A percentile compares a stretch with the other conserved stretches of the same genome.
These are phyloP conservation scores for Cerceris rybyensis DNA, from an alignment of 2,888 invertebrate species.

Conservation along the genomic window DNA sequence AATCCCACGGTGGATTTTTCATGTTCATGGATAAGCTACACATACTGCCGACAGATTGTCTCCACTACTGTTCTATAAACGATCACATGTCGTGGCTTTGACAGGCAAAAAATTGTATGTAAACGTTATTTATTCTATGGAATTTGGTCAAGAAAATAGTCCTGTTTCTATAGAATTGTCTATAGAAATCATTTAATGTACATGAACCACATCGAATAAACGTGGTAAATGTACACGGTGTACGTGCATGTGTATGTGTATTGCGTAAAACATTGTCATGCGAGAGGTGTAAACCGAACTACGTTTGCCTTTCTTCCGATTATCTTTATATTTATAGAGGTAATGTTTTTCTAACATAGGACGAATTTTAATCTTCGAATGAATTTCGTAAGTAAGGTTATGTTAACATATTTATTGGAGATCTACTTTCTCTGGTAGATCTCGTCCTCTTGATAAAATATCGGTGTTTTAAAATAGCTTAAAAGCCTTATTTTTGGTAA, in stretches of 20 bases:
- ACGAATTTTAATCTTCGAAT: no score
- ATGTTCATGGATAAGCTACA: constrained; percentile 11
- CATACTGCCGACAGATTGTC: constrained; percentile 45
- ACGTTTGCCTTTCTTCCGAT: not conserved
- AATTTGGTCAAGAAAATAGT: not conserved
- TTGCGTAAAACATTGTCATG: not conserved
- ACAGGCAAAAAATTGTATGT: constrained; percentile 25
- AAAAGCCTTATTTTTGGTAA: constrained; percentile 5
- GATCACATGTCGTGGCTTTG: constrained; percentile 38
- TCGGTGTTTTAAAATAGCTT: constrained; percentile 6
- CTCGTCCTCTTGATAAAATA: constrained; percentile 5
- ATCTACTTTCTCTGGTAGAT: not conserved
- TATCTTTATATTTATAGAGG: not conserved
- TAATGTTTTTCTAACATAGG: not conserved
- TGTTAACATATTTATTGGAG: not conserved
- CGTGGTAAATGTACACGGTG: not conserved
- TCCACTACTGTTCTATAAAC: constrained; percentile 1
- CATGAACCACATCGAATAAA: not conserved
- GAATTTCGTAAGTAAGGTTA: no score
- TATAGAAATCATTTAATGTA: not conserved
- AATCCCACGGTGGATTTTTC: constrained; percentile 15
- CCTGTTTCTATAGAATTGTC: not conserved
- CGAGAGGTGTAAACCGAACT: not conserved
- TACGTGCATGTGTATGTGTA: not conserved
- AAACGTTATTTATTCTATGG: not conserved